Conservation (phyloP, 2,888 invertebrate species). For the Byasa hedistus region DNA sequence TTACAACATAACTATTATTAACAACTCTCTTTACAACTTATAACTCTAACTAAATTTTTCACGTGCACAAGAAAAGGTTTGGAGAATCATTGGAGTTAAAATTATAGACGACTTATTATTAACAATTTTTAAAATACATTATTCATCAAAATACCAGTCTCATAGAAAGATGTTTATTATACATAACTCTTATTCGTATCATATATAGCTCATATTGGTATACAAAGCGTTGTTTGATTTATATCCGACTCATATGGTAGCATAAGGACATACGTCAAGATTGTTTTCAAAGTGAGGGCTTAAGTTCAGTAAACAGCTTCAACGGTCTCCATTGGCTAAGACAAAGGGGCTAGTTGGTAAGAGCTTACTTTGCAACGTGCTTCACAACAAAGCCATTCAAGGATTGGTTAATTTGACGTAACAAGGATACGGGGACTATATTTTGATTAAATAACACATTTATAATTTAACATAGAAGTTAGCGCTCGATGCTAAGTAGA, state of each 20-base stretch:
- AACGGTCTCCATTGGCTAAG: slow-evolving; percentile 23
- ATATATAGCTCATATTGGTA: no score
- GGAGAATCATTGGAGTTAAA: neutral
- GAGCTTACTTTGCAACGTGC: slow-evolving; percentile 13
- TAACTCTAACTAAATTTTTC: no score
- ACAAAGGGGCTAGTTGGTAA: slow-evolving; percentile 23
- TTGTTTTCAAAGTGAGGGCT: slow-evolving; percentile 18
- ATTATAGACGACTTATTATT: neutral
- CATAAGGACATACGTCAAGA: slow-evolving; percentile 24
- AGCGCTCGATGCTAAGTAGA: neutral
- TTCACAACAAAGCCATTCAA: slow-evolving; percentile 16
- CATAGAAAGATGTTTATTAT: no score
- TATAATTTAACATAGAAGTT: neutral
- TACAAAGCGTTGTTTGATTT: neutral
- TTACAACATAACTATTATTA: no score
- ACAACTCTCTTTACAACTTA: no score
- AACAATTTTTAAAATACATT: neutral
- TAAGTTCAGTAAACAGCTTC: slow-evolving; percentile 28
- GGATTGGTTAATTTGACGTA: slow-evolving; percentile 19
- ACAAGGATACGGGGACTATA: neutral
- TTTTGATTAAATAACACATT: neutral
- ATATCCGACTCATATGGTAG: neutral
- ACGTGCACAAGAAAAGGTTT: no score
- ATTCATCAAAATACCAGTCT: neutral
- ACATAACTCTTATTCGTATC: no score